Percentiles rank a stretch among this genome's conserved stretches.
Conservation (phyloP, 2,797 vertebrate genomes). For the Xiphorhynchus erythropygius region DNA sequence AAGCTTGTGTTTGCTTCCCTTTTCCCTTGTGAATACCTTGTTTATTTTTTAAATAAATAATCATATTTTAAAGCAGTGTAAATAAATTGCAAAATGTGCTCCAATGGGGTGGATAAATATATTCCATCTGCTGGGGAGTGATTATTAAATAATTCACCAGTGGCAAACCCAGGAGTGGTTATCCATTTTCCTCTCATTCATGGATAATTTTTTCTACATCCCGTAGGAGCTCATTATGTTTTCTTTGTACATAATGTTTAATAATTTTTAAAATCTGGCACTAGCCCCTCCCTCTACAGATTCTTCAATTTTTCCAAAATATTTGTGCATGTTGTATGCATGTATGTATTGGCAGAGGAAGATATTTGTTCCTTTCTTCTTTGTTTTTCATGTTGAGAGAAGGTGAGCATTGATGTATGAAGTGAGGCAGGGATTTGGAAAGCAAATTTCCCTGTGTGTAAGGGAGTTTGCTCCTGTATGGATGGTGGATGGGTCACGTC, state of each 20-base stretch:
- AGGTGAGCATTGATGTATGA: background rate
- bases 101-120: constrained; percentile 51
- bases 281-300: background rate
- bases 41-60: constrained; percentile 69
- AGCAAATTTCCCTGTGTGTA: background rate
- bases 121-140: constrained; percentile 56
- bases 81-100: constrained; percentile 61
- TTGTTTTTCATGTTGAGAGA: background rate
- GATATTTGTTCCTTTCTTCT: background rate
- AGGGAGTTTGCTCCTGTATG: background rate
- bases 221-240: constrained; percentile 48
- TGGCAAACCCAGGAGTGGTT: constrained; percentile 38
- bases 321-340: background rate
- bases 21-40: constrained; percentile 36
- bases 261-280: constrained; percentile 31
- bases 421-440: background rate
- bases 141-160: constrained; percentile 72
- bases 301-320: background rate
- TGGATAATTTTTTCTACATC: constrained; percentile 54
- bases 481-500: background rate
- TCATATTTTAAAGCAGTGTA: constrained; percentile 68
- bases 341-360: background rate
- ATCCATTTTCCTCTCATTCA: constrained; percentile 51
- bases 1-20: background rate
- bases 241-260: constrained; percentile 52